These are phyloP conservation scores for Euglossa dilemma DNA, from an alignment of 1,140 invertebrate genomes.

Conservation along the genomic window DNA sequence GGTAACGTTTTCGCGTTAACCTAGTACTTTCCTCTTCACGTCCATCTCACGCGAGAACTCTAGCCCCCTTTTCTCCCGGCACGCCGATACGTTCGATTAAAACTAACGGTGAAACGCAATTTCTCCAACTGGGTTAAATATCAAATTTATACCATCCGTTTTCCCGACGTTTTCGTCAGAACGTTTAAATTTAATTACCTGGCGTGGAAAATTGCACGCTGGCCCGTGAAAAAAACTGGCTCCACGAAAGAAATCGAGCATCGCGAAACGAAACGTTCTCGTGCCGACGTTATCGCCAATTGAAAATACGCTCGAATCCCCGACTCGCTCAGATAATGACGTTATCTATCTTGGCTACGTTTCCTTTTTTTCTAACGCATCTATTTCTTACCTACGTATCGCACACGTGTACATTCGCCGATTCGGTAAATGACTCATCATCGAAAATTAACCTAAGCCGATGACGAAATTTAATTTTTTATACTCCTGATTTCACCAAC, in stretches of 20 bases:
- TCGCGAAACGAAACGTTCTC: background rate
- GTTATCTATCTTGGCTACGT: constrained; percentile 30
- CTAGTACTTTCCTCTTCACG: constrained; percentile 6
- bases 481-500: background rate
- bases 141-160: too few species aligned
- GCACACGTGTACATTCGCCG: too few species aligned
- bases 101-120: background rate
- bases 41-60: background rate
- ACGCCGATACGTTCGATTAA: background rate
- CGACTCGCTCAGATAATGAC: constrained; percentile 1
- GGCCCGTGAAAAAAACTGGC: too few species aligned
- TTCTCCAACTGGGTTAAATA: background rate
- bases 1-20: constrained; percentile 53
- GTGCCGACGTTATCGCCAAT: constrained; percentile 8
- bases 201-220: too few species aligned
- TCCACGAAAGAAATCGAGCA: background rate
- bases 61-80: background rate
- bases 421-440: too few species aligned
- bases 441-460: too few species aligned
- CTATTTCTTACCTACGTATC: too few species aligned
- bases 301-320: constrained; percentile 4
- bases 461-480: background rate
- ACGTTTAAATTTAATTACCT: too few species aligned
- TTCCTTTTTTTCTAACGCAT: background rate
- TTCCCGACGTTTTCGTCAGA: background rate